Evolutionary conservation across 2,797 vertebrate species (phyloP), one percentile per base, ranked within the genome.

Genomic region (Pelobates cultripes): DNA sequence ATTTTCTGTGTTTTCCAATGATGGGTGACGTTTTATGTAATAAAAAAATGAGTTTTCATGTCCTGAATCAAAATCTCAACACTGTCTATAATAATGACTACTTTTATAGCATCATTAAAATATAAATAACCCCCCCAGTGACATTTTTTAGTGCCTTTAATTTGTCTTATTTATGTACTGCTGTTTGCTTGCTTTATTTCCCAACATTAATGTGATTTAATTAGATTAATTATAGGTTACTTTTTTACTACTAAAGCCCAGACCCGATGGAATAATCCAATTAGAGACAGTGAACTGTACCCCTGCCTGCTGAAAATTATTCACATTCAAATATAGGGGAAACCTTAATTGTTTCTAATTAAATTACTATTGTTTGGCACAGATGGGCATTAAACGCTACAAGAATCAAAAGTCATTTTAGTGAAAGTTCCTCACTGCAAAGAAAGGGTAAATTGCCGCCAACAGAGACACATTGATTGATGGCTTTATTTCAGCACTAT

Each of bases 81-180:
- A 10, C 15, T 12, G 57, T 4, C 28, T 28, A 28, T 14, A 14
- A 60, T 60, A 60, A 60, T 60, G 3, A 60, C 57, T 13, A 60
- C 15, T 13, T 60, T 60, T 60, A 60, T 60, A 60, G 57, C 57
- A 12, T 4, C 14, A 60, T 10, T 60, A 12, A 28, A 12, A 60
- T 60, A 60, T 60, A 60, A 60, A 60, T 60, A 60, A 60, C 3
- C 12, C 57, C 57, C 57, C 12, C 12, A 13, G 57, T 60, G 57
- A 60, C 57, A 51, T 51, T 51, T 2, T 60, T 60, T 60, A 60
- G 57, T 60, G 57, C 57, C 15, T 60, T 14, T 60, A 60, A 60
- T 60, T 60, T 60, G 57, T n/a, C 15, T 60, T 60, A 60, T 60
- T 60, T 60, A 60, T 60, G 57, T 60, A 60, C 57, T 60, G 57